phyloP scores from a whole-genome alignment of 2,888 invertebrate species.

The Ligdia adustata region DNA sequence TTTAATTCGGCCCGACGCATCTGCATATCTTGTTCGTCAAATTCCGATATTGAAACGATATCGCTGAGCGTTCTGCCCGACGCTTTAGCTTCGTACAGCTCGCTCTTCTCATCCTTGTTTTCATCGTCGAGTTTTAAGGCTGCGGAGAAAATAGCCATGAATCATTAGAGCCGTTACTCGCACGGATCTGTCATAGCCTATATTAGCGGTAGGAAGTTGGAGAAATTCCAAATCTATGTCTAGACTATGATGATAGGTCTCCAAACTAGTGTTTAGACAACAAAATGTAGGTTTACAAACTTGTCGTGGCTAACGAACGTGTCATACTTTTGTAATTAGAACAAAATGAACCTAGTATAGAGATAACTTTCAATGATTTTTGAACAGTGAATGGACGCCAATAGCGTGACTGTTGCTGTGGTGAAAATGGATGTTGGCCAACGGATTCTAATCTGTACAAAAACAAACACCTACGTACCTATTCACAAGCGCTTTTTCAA shows the following conservation, averaged over 20 bases:
- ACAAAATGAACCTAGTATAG: background rate
- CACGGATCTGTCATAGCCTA: slow-evolving; percentile 39
- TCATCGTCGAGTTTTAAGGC: slow-evolving; percentile 85
- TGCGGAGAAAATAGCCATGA: slow-evolving; percentile 53
- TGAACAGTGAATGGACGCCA: background rate
- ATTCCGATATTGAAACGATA: slow-evolving; percentile 89
- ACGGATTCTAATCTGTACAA: background rate
- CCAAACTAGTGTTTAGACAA: slow-evolving; percentile 40
- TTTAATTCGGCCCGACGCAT: slow-evolving; percentile 78
- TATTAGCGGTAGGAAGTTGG: slow-evolving; percentile 54
- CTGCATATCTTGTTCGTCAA: slow-evolving; percentile 86
- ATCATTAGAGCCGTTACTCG: slow-evolving; percentile 41
- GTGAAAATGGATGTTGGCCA: background rate
- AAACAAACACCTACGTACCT: background rate
- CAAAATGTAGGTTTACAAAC: slow-evolving; percentile 6
- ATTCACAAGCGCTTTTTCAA: too few relatives aligned
- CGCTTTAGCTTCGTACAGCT: slow-evolving; percentile 78
- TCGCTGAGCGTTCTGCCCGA: slow-evolving; percentile 89
- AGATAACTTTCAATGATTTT: slow-evolving; percentile 1
- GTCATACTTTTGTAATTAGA: slow-evolving; percentile 4
- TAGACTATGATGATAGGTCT: slow-evolving; percentile 36
- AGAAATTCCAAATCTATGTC: slow-evolving; percentile 50
- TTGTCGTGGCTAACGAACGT: background rate
- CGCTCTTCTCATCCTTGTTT: slow-evolving; percentile 75
- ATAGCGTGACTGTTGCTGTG: slow-evolving; percentile 1